Percentiles rank a stretch among this genome's conserved stretches.
Conservation (phyloP, 2,888 invertebrate genomes). For the Ferdinandea cuprea region DNA sequence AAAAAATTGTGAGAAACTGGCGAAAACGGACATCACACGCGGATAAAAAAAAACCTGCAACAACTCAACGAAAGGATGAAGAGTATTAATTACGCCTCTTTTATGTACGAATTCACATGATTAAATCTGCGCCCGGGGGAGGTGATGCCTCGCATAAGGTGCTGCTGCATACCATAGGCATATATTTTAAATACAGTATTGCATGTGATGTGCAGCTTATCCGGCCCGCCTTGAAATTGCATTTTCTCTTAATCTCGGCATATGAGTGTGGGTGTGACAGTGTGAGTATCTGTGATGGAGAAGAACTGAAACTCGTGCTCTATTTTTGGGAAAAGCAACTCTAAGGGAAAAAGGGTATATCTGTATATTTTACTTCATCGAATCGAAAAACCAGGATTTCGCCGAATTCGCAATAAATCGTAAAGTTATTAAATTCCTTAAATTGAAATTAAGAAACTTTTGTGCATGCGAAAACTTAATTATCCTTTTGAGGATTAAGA, state of each 20-base stretch:
- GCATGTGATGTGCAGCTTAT: conserved; percentile 60
- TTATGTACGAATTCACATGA: conserved; percentile 74
- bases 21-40: conserved; percentile 59
- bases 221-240: conserved; percentile 45
- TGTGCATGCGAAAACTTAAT: conserved; percentile 74
- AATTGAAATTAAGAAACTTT: conserved; percentile 75
- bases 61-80: conserved; percentile 41
- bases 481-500: conserved; percentile 72
- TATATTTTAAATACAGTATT: conserved; percentile 58
- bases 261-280: conserved; percentile 9
- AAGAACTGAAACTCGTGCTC: background rate
- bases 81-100: conserved; percentile 75
- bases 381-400: conserved; percentile 70
- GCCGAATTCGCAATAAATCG: conserved; percentile 74
- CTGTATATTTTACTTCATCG: conserved; percentile 71
- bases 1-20: conserved; percentile 51
- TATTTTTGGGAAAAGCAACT: conserved; percentile 16
- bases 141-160: conserved; percentile 43
- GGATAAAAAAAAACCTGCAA: conserved; percentile 23
- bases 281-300: background rate
- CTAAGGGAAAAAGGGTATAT: background rate
- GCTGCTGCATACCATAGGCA: conserved; percentile 21
- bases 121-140: conserved; percentile 60
- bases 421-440: conserved; percentile 74
- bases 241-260: conserved; percentile 31